Evolutionary conservation across 2,888 invertebrate species (phyloP).

Genomic region (Melanotus villosus): DNA sequence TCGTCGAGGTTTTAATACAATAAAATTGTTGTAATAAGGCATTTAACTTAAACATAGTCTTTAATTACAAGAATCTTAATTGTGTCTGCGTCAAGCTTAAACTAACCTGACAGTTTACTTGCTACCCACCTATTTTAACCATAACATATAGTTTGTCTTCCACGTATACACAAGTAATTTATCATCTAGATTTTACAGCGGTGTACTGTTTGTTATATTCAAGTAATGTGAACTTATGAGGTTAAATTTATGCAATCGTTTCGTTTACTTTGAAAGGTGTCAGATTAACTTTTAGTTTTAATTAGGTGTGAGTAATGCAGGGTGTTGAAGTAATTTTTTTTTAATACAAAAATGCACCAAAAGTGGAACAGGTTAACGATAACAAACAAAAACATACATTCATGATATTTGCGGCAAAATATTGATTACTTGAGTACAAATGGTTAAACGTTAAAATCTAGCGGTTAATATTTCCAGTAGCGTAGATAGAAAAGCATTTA

Average conservation of each 20-base stretch:
- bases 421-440: too few relatives aligned
- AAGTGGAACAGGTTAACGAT: too few relatives aligned
- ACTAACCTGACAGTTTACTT: not conserved
- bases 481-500: too few relatives aligned
- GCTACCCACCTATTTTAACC: not conserved
- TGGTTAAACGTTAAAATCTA: too few relatives aligned
- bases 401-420: too few relatives aligned
- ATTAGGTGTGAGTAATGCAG: too few relatives aligned
- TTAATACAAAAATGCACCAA: too few relatives aligned
- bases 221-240: constrained; percentile 9
- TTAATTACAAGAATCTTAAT: constrained; percentile 3
- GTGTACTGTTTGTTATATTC: not conserved
- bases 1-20: not conserved
- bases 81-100: not conserved
- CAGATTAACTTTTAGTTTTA: too few relatives aligned
- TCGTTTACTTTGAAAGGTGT: too few relatives aligned
- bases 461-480: too few relatives aligned
- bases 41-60: not conserved
- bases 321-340: too few relatives aligned
- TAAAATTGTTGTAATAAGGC: not conserved
- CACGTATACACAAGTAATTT: constrained; percentile 6
- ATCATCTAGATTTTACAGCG: not conserved
- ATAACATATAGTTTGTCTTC: constrained; percentile 4
- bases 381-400: too few relatives aligned
- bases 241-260: not conserved